Base-by-base conservation (phyloP, 2,113 vertebrate genomes). In the Melanostigma gelatinosum region DNA sequence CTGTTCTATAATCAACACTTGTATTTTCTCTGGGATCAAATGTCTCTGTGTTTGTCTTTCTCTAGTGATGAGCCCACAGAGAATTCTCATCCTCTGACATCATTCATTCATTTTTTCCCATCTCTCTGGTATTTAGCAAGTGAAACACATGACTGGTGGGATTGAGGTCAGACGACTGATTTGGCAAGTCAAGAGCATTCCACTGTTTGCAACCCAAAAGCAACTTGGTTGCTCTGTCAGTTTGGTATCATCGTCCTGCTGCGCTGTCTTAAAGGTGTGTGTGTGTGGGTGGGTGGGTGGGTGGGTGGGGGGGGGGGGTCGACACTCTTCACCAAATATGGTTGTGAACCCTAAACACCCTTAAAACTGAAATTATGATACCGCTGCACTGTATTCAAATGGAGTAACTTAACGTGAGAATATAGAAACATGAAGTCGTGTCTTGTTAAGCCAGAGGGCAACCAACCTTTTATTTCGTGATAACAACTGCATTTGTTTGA, bases 161-260 rank as follows among this genome's bases (percentile, higher is more conserved):
- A 77, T 42, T 78, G 63, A 55, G 75, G 70, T 63, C 63, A 46
- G 69, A 73, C 62, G 68, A 67, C 42, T 72, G 75, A 73, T 46
- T 73, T 73, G 81, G 36, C 55, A 27, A 44, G 11, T 66, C 5
- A 1, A 40, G 0, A 61, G 34, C 62, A 44, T 77, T 77, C 54
- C 63, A 22, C 6, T 16, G 42, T 60, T 66, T 34, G 20, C 15
- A 11, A 18, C 0, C 9, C 3, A 75, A 69, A 44, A 11, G 38
- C 40, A 18, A 15, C 13, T 13, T 52, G 40, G 18, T 42, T 29
- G 40, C 13, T 29, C 22, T 8, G 3, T 52, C 8, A 9, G 4
- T 50, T 60, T 57, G 6, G n/a, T 13, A 10, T 70, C 13, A 2
- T 15, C n/a, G 11, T 66, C 10, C 63, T 42, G 54, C 29, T 61